Conservation (phyloP, 1,140 invertebrate genomes). For the Diorhabda carinulata region DNA sequence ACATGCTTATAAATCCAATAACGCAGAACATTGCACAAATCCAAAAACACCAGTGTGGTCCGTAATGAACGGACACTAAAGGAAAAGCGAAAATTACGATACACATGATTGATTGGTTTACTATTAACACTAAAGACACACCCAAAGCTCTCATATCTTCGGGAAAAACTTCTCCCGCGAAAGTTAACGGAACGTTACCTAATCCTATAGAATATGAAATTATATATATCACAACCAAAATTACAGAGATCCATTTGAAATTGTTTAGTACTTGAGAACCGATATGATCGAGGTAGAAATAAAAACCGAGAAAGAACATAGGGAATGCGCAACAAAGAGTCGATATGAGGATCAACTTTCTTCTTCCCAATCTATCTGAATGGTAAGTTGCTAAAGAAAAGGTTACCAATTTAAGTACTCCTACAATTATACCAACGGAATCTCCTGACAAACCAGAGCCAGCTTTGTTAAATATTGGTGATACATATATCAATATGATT, state of each 20-base stretch:
- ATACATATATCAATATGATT: constrained; percentile 4
- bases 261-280: constrained; percentile 47
- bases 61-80: not conserved
- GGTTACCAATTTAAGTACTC: constrained; percentile 66
- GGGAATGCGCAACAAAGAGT: constrained; percentile 57
- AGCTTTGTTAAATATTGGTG: constrained; percentile 5
- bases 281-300: constrained; percentile 57
- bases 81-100: not conserved
- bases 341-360: constrained; percentile 67
- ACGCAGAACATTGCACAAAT: not conserved
- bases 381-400: constrained; percentile 64
- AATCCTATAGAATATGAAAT: constrained; percentile 2
- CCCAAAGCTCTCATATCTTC: not conserved
- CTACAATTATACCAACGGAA: constrained; percentile 79
- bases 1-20: not conserved
- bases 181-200: not conserved
- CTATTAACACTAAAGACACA: not conserved
- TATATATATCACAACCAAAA: constrained; percentile 3
- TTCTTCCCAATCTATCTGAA: constrained; percentile 66
- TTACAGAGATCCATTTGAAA: constrained; percentile 37
- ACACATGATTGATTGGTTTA: not conserved
- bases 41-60: not conserved
- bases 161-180: constrained; percentile 1
- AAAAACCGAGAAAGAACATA: constrained; percentile 54
- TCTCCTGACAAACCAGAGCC: constrained; percentile 47